Percentiles rank a stretch among this genome's conserved stretches.
Evolutionary conservation across 92 coral and sea anemone genomes (phyloP).

Genomic region (Siderastrea radians): DNA sequence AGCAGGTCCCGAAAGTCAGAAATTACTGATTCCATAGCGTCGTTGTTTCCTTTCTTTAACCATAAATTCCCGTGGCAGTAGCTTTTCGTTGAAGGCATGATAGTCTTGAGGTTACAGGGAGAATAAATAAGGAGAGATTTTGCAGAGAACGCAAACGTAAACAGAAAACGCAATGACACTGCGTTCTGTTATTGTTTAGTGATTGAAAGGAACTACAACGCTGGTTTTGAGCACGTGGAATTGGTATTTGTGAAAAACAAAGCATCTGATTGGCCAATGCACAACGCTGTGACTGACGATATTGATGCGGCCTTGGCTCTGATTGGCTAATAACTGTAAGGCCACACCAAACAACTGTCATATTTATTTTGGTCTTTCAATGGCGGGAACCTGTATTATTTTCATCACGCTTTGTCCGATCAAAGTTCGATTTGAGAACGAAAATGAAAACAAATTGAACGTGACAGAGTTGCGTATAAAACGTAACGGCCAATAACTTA

Average conservation of each 20-base stretch:
- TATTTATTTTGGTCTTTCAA: slow-evolving; percentile 56
- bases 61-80: slow-evolving; percentile 80
- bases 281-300: slow-evolving; percentile 65
- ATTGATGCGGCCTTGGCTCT: slow-evolving; percentile 35
- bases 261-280: slow-evolving; percentile 71
- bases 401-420: background rate
- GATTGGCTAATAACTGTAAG: slow-evolving; percentile 78
- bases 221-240: slow-evolving; percentile 89
- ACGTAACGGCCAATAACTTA: no score
- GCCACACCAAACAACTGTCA: slow-evolving; percentile 75
- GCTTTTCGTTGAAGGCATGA: slow-evolving; percentile 78
- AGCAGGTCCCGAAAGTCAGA: slow-evolving; percentile 89
- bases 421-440: slow-evolving; percentile 22
- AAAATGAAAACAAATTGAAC: slow-evolving; percentile 4
- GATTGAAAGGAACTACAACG: slow-evolving; percentile 70
- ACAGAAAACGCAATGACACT: slow-evolving; percentile 26
- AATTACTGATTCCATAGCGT: slow-evolving; percentile 82
- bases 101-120: background rate
- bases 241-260: slow-evolving; percentile 65
- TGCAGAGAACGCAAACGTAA: background rate
- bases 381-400: slow-evolving; percentile 72
- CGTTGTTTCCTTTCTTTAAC: slow-evolving; percentile 68
- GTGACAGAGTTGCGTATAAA: background rate
- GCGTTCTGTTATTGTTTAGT: slow-evolving; percentile 43
- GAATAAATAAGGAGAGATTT: background rate